These are phyloP conservation scores for Mormoops blainvillei DNA, from an alignment of 2,113 vertebrate species.

Conservation along the genomic window DNA sequence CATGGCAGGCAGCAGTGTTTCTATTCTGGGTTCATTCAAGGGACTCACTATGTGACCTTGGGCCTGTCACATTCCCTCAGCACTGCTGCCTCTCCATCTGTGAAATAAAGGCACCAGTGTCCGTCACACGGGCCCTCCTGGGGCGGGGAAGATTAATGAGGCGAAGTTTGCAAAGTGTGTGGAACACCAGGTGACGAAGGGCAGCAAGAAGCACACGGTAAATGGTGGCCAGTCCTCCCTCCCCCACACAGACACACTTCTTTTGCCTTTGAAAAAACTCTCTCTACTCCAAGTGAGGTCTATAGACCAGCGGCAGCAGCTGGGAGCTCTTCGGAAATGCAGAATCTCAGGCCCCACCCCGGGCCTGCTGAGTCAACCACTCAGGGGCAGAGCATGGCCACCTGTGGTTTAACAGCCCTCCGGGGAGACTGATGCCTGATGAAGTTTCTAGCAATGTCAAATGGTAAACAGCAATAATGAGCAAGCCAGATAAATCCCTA, in stretches of 20 bases:
- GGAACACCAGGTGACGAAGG: conserved; percentile 10
- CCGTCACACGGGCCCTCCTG: conserved; percentile 17
- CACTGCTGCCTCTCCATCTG: conserved; percentile 63
- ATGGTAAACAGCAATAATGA: fast-evolving
- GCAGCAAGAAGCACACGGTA: not conserved
- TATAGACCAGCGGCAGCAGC: too few species aligned
- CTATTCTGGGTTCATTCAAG: conserved; percentile 63
- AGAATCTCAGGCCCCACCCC: not conserved
- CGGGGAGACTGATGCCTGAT: not conserved
- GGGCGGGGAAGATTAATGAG: conserved; percentile 70
- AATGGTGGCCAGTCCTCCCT: not conserved
- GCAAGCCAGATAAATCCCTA: too few species aligned
- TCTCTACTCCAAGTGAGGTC: not conserved
- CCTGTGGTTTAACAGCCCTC: not conserved
- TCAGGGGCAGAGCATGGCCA: not conserved
- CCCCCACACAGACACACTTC: not conserved
- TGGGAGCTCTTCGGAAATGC: not conserved
- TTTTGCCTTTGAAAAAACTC: not conserved
- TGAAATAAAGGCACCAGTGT: conserved; percentile 55
- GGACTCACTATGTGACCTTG: conserved; percentile 55
- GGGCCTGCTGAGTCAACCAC: not conserved
- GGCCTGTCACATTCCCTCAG: conserved; percentile 42
- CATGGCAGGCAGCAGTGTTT: not conserved
- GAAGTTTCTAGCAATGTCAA: not conserved
- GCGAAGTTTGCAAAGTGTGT: conserved; percentile 27